A percentile compares a stretch with the other conserved stretches of the same genome.
These are phyloP conservation scores for Clamator glandarius DNA, from an alignment of 2,797 vertebrate species.

Conservation along the genomic window DNA sequence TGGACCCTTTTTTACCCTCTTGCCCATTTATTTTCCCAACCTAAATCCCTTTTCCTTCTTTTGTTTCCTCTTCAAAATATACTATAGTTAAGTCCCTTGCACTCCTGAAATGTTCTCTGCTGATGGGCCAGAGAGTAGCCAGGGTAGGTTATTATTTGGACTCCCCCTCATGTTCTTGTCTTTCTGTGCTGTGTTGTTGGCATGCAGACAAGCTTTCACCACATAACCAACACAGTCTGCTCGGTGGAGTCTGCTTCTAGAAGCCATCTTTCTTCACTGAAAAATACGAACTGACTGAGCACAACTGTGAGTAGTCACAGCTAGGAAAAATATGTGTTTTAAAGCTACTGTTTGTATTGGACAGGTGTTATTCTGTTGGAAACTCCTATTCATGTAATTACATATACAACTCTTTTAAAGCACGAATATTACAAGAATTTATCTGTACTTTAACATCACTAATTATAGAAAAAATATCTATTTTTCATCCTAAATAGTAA, in stretches of 20 bases:
- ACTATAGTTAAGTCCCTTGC: background rate
- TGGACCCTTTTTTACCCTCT: background rate
- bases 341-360: background rate
- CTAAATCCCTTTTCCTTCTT: background rate
- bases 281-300: background rate
- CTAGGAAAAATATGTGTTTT: background rate
- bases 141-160: background rate
- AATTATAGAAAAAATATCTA: background rate
- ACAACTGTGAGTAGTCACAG: background rate
- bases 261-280: background rate
- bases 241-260: background rate
- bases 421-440: background rate
- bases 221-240: background rate
- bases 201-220: background rate
- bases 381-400: background rate
- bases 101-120: background rate
- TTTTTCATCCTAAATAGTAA: background rate
- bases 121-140: rapidly evolving
- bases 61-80: background rate
- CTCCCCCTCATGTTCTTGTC: background rate
- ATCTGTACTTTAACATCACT: background rate
- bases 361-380: background rate
- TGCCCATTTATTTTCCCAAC: background rate
- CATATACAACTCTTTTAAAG: background rate
- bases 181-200: background rate